A percentile compares a stretch with the other conserved stretches of the same genome.
phyloP scores from a whole-genome alignment of 2,888 invertebrate species.

The Tetanocera ferruginea region DNA sequence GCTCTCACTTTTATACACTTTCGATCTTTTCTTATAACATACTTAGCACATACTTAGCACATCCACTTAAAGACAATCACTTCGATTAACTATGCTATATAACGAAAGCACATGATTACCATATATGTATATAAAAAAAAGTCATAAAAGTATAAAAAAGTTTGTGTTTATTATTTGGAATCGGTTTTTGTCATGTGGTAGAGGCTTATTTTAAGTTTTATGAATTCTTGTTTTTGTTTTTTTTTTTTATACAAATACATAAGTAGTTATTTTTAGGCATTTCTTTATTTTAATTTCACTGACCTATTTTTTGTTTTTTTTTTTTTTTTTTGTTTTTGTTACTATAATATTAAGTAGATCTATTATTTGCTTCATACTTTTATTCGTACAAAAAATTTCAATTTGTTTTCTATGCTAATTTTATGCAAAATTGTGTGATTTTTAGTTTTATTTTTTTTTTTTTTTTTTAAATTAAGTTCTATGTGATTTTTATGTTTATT shows the following conservation, averaged over 20 bases:
- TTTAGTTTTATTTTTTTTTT: no score
- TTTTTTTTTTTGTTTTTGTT: neutral
- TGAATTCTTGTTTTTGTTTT: neutral
- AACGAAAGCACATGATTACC: no score
- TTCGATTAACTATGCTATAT: neutral
- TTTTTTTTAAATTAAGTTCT: neutral
- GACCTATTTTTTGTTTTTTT: neutral
- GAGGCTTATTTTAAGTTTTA: neutral
- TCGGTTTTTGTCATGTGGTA: no score
- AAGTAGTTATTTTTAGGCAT: neutral
- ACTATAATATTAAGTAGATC: neutral
- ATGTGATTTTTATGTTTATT: neutral
- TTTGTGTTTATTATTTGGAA: no score
- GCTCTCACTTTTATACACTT: no score
- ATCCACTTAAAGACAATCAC: conserved; percentile 6
- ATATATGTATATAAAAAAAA: no score
- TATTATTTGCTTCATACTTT: neutral
- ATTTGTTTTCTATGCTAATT: neutral
- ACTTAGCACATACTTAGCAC: conserved; percentile 9
- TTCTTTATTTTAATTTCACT: neutral
- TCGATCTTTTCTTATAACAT: no score
- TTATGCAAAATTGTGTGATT: neutral
- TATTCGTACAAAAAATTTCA: neutral
- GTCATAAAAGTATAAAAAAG: no score
- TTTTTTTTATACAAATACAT: neutral